Base-by-base conservation (phyloP, 2,797 vertebrate genomes). In the Lycodopsis pacificus region DNA sequence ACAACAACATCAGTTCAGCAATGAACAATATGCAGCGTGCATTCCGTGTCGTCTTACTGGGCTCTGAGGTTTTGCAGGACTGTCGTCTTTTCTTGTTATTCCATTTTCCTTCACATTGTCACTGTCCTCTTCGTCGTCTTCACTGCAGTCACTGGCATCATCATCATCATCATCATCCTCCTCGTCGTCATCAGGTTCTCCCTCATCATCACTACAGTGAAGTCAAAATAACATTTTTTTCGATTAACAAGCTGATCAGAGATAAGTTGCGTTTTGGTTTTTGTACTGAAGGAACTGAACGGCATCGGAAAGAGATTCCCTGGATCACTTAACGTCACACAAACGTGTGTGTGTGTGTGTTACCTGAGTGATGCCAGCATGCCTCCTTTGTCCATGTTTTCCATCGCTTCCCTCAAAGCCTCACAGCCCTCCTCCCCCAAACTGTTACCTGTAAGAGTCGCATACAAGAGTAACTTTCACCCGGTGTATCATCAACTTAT, bases 341-440 rank as follows among this genome's bases (percentile, higher is more conserved):
- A 10, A 4, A 34, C 71, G 30, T 32, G 30, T 5, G 30, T 5
- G 30, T 30, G 58, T 15, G 36, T 17, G 9, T 2, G 1, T 70
- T 93, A 98, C 98, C 97, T 97, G 85, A 99, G 95, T 7, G 98
- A 96, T 1, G 94, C 95, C 88, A 99, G 94, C 71, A 97, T 90
- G 38, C 94, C 82, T 72, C 89, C 94, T 95, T 96, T 97, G 86
- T 93, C 95, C 93, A 96, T 95, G 79, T 92, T 81, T 54, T 97
- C 96, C 77, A 99, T 94, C 14, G 92, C 90, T 68, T 99, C 97
- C 79, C 94, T 97, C 63, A 99, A 88, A 74, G 96, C 95, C 56
- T 98, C 96, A 71, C 98, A 99, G 59, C 98, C 97, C 49, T 98
- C 96, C 82, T 96, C 97, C 42, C 98, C 98, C 58, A 99, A 90